Conservation (phyloP, 2,113 vertebrate species). For the Bungarus multicinctus region DNA sequence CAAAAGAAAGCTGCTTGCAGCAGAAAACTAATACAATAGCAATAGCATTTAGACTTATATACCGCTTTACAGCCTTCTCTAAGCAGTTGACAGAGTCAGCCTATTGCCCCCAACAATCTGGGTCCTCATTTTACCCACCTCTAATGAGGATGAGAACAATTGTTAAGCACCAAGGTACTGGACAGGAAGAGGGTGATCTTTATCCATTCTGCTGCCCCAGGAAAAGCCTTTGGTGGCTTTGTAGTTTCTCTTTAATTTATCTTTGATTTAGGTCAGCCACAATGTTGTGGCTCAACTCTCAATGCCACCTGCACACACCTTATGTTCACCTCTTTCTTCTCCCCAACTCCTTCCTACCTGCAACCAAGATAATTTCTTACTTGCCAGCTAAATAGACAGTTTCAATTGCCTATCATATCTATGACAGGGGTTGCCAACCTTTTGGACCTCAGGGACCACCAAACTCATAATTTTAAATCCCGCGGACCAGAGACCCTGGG, state of each 20-base stretch:
- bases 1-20: background rate
- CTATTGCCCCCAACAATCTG: too few species aligned
- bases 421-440: too few species aligned
- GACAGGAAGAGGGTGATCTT: rapidly evolving
- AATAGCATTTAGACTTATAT: too few species aligned
- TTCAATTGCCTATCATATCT: background rate
- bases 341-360: background rate
- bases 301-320: background rate
- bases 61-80: too few species aligned
- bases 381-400: background rate
- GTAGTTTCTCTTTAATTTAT: rapidly evolving
- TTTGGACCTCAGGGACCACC: too few species aligned
- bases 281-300: too few species aligned
- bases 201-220: background rate
- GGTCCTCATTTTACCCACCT: too few species aligned
- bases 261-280: rapidly evolving
- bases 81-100: too few species aligned
- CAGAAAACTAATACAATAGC: background rate
- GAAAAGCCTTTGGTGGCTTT: background rate
- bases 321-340: background rate
- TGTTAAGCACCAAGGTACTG: background rate
- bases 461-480: too few species aligned
- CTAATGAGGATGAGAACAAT: background rate
- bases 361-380: background rate
- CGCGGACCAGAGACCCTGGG: too few species aligned